Base-by-base conservation (phyloP, 30 jellyfish, hydroid and myxozoan genomes). In the Rhopilema esculentum region DNA sequence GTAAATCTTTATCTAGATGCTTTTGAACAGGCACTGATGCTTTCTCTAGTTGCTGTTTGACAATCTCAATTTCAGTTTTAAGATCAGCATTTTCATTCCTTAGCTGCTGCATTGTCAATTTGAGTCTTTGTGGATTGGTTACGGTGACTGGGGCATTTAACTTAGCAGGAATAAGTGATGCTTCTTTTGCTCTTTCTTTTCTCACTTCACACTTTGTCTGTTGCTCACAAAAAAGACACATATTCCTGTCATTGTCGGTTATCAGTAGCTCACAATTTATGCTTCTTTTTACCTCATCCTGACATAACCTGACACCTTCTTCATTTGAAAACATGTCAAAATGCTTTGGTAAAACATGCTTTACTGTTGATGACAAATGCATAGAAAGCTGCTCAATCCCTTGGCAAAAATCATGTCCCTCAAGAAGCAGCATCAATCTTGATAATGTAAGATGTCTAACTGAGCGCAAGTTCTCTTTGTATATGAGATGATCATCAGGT, bases 131-230 rank as follows among this genome's bases (percentile, higher is more conserved):
- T 49, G 96, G 89, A 33, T 67, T 63, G n/a, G n/a, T n/a, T n/a
- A n/a, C n/a, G n/a, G n/a, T n/a, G n/a, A 78, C 49, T 32, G 88
- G 94, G 0, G 92, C 95, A 75, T 74, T 86, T 23, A 75, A 51
- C 48, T 86, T 74, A 0, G 95, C 92, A 27, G 95, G 93, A n/a
- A 19, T 71, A 19, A 22, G 15, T n/a, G 29, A 23, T 18, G 64
- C 25, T 26, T 23, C 89, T 1, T 32, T 1, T 4, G 4, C 27
- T 27, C 66, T 27, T 26, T 32, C 49, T 9, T 17, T 20, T 32
- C 31, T 4, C 23, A 0, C 28, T n/a, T n/a, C n/a, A n/a, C n/a
- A n/a, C 25, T 51, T 50, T 19, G 27, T 30, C 6, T 20, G 23
- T 22, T 78, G 30, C 53, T 48, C 50, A 20, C n/a, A 26, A 48